Conservation (phyloP, 2,113 vertebrate species). For the Pedionomus torquatus region DNA sequence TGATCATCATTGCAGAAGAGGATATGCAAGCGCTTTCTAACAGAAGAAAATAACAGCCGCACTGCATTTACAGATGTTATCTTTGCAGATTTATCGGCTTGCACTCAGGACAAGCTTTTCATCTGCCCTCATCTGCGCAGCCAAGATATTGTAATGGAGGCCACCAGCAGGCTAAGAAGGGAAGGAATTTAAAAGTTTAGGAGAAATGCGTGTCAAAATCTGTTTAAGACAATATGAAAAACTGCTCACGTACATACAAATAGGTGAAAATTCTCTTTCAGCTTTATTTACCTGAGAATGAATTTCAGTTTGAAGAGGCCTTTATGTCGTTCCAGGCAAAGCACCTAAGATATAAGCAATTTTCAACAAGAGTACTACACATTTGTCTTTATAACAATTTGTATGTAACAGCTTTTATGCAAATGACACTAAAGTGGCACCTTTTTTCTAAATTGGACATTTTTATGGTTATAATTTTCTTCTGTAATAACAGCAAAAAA, state of each 20-base stretch:
- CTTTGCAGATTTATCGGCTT: neutral
- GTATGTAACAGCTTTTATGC: constrained; percentile 94
- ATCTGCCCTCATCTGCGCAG: neutral
- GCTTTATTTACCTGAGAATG: constrained; percentile 87
- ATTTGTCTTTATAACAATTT: constrained; percentile 97
- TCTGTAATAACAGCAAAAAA: constrained; percentile 91
- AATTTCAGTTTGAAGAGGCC: constrained; percentile 83
- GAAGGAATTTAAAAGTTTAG: neutral
- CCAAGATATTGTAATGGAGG: neutral
- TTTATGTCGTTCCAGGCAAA: constrained; percentile 80
- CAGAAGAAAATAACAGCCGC: neutral
- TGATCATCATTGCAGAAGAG: neutral
- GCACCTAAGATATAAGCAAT: constrained; percentile 84
- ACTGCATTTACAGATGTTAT: neutral
- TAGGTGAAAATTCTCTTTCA: constrained; percentile 77
- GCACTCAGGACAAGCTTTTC: neutral
- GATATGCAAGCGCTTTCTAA: neutral
- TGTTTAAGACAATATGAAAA: constrained; percentile 70
- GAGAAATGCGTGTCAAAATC: constrained; percentile 15
- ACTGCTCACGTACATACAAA: constrained; percentile 74
- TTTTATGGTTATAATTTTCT: constrained; percentile 97
- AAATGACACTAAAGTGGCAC: constrained; percentile 90
- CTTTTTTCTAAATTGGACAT: constrained; percentile 91
- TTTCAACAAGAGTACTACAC: constrained; percentile 85
- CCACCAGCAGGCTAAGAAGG: neutral